phyloP scores from a whole-genome alignment of 1,140 invertebrate species.

The Mamestra configurata region DNA sequence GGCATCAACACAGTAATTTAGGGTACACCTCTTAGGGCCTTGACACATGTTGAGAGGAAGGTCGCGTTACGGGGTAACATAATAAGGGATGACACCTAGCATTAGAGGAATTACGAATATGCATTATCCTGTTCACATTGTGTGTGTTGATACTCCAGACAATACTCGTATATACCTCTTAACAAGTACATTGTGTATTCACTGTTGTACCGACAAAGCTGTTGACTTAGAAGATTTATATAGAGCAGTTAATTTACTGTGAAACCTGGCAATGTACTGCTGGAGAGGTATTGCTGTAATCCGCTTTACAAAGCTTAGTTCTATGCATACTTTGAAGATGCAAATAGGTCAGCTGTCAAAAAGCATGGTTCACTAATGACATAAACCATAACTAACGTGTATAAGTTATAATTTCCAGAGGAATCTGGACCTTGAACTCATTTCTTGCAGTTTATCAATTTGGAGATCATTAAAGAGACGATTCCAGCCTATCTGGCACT shows the following conservation, averaged over 20 bases:
- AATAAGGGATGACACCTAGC: conserved; percentile 25
- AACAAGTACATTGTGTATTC: background rate
- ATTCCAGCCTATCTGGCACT: background rate
- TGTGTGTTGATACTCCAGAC: conserved; percentile 2
- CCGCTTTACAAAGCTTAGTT: background rate
- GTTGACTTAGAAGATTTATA: conserved; percentile 13
- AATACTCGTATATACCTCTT: background rate
- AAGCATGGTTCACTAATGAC: too few relatives aligned
- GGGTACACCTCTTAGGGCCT: background rate
- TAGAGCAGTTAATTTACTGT: background rate
- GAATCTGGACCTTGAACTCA: too few relatives aligned
- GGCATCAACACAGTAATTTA: too few relatives aligned
- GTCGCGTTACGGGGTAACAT: conserved; percentile 1
- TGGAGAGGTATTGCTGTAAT: background rate
- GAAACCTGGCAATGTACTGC: background rate
- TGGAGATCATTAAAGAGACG: too few relatives aligned
- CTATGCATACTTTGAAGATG: background rate
- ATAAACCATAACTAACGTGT: too few relatives aligned
- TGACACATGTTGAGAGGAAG: conserved; percentile 8
- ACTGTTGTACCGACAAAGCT: background rate
- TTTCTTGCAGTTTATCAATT: too few relatives aligned
- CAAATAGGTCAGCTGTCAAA: background rate
- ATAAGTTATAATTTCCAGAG: too few relatives aligned
- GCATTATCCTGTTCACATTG: conserved; percentile 29
- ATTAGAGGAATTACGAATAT: conserved; percentile 33